Evolutionary conservation across 2,113 vertebrate genomes (phyloP).

Genomic region (Oplegnathus fasciatus): DNA sequence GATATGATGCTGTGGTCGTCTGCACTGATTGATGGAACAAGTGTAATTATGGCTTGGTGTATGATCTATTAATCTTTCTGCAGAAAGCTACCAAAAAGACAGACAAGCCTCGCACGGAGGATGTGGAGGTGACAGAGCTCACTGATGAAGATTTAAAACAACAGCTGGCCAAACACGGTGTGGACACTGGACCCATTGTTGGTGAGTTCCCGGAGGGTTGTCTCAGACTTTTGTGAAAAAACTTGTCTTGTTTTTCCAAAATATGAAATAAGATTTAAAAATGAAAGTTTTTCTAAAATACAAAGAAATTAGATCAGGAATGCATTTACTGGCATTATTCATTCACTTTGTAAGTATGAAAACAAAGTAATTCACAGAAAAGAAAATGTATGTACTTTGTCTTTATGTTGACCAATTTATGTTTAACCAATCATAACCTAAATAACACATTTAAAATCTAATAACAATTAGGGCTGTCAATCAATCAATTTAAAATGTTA

Average conservation of each 20-base stretch:
- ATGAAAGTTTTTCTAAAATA: background rate
- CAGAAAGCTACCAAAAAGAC: conserved; percentile 98
- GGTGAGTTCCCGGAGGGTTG: conserved; percentile 82
- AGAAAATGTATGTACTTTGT: background rate
- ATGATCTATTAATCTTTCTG: conserved; percentile 8
- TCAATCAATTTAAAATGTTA: too few relatives aligned
- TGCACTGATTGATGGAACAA: background rate
- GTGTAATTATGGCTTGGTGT: background rate
- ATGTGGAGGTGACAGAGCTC: conserved; percentile 89
- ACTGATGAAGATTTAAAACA: conserved; percentile 92
- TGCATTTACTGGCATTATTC: background rate
- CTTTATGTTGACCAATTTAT: background rate
- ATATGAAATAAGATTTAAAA: too few relatives aligned
- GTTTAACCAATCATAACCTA: background rate
- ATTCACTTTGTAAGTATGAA: background rate
- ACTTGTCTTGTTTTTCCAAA: background rate
- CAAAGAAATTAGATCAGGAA: background rate
- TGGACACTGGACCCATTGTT: conserved; percentile 92
- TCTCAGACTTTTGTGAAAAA: background rate
- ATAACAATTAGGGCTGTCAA: too few relatives aligned
- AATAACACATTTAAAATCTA: background rate
- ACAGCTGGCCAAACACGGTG: conserved; percentile 90
- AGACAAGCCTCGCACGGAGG: conserved; percentile 90
- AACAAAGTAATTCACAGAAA: background rate
- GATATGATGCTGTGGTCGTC: background rate